Evolutionary conservation across 2,797 vertebrate species (phyloP).

Genomic region (Clamator glandarius): DNA sequence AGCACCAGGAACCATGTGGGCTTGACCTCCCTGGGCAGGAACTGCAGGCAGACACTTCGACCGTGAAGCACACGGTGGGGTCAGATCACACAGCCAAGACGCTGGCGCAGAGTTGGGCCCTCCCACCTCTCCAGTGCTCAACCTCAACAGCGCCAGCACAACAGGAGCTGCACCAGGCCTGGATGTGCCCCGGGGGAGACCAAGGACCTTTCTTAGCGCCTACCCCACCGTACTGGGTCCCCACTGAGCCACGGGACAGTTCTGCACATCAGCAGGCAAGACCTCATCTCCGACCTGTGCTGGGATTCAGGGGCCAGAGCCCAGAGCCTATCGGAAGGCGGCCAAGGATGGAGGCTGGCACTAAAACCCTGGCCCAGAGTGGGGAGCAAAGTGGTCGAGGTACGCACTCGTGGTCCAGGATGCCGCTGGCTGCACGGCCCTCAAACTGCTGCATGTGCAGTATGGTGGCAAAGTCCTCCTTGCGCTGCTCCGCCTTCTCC

Average conservation of each 20-base stretch:
- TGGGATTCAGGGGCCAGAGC: not conserved
- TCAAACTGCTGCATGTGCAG: conserved; percentile 97
- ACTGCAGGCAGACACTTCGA: not conserved
- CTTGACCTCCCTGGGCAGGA: not conserved
- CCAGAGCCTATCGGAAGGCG: not conserved
- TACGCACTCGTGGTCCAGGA: conserved; percentile 94
- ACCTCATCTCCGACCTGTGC: not conserved
- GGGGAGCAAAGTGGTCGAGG: not conserved
- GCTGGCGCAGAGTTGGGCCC: not conserved
- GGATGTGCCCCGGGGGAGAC: not conserved
- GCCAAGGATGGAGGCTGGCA: not conserved
- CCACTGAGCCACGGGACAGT: not conserved
- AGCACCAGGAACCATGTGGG: not conserved
- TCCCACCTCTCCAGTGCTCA: not conserved
- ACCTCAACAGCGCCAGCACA: not conserved
- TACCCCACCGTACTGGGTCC: not conserved
- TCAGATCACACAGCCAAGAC: fast-evolving
- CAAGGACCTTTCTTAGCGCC: not conserved
- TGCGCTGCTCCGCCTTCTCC: conserved; percentile 96
- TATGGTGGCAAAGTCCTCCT: conserved; percentile 97
- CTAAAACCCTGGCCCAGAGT: conserved; percentile 34
- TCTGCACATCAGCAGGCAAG: not conserved
- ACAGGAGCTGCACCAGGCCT: not conserved
- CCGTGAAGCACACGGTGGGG: not conserved
- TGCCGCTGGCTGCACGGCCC: conserved; percentile 85